These are phyloP conservation scores for Xiphorhynchus erythropygius DNA, from an alignment of 2,797 vertebrate species.

Conservation along the genomic window DNA sequence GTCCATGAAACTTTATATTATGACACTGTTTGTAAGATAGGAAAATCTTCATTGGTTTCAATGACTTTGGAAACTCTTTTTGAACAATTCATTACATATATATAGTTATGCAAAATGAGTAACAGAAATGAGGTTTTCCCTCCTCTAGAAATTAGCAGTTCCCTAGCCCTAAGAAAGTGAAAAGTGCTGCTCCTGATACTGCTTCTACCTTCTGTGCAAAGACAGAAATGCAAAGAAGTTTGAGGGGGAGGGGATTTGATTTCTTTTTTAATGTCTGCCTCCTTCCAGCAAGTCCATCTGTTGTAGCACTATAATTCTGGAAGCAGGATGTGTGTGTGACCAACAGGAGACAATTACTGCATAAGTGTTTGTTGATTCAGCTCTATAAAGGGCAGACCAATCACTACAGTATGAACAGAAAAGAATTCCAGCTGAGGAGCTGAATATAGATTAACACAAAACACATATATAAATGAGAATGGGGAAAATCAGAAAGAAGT, in stretches of 20 bases:
- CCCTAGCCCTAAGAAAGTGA: conserved; percentile 25
- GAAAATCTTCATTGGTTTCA: background rate
- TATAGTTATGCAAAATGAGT: conserved; percentile 39
- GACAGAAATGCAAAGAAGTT: conserved; percentile 31
- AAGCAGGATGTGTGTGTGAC: conserved; percentile 62
- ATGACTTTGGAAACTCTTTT: conserved; percentile 12
- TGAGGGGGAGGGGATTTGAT: conserved; percentile 45
- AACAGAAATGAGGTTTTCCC: conserved; percentile 26
- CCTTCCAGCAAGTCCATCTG: conserved; percentile 71
- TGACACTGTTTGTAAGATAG: background rate
- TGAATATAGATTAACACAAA: conserved; percentile 63
- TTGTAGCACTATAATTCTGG: conserved; percentile 61
- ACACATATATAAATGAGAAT: conserved; percentile 45
- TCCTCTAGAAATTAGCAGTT: conserved; percentile 39
- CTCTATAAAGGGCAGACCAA: conserved; percentile 62
- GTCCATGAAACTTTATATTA: conserved; percentile 21
- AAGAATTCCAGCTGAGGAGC: conserved; percentile 73
- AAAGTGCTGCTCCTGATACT: conserved; percentile 53
- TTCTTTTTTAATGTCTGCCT: conserved; percentile 66
- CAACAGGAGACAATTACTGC: conserved; percentile 69
- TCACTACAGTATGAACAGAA: conserved; percentile 71
- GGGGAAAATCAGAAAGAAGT: conserved; percentile 26
- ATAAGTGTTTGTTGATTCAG: conserved; percentile 68
- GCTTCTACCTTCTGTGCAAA: conserved; percentile 52
- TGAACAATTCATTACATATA: conserved; percentile 11